Base-by-base conservation (phyloP, 2,888 invertebrate genomes). In the Pilophorus perplexus region DNA sequence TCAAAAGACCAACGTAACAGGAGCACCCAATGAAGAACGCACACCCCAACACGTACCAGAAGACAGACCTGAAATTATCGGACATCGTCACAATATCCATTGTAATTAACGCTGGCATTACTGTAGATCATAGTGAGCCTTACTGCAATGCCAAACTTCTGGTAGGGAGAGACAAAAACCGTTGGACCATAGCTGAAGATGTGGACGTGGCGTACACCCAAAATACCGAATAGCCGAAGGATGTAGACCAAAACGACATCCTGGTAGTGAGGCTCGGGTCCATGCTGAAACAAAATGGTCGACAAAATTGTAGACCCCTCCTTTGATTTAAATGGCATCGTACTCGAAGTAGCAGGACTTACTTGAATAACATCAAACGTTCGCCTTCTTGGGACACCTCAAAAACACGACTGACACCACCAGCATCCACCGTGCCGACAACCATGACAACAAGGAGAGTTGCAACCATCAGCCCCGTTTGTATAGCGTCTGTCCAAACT, bases 231-330 rank as follows among this genome's bases (percentile, higher is more conserved):
- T 82, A 73, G 3, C 90, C 92, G 60, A 87, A 79, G 0, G 84
- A 81, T 0, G 86, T 85, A 1, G 86, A 82, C 90, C 90, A 92
- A 73, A 90, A 85, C 0, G 90, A 87, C 74, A 90, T 90, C 2
- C 91, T 54, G 8, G 23, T 48, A n/a, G 66, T 66, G 12, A 66
- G 66, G 20, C 60, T 50, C 6, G 67, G 44, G 38, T 68, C 42
- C 38, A 68, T 44, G 23, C 68, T 68, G 57, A 16, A 67, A 79
- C 67, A 67, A 46, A 48, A 37, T n/a, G 12, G 2, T n/a, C n/a
- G n/a, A 54, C 1, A 40, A 59, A 18, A 5, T 27, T 52, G 12
- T 4, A 6, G 12, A 46, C n/a, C 2, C 18, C 12, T 2, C 2
- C 18, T 2, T 46, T 40, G 40, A 40, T 40, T 40, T 40, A 14